Base-by-base conservation (phyloP, 2,113 vertebrate species). In the Percopsis transmontana region DNA sequence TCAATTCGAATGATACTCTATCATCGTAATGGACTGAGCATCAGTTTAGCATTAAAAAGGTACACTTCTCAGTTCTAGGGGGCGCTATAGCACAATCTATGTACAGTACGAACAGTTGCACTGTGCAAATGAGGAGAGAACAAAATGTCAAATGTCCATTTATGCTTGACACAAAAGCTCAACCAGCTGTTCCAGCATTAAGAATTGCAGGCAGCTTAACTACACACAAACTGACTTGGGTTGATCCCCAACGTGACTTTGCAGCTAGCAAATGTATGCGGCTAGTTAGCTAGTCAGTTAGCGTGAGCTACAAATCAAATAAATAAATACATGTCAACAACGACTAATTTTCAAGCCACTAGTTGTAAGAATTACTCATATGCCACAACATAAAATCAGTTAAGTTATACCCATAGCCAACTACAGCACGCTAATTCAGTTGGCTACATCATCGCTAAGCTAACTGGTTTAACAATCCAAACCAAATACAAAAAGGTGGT, bases 381-480 rank as follows among this genome's bases (percentile, higher is more conserved):
- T 20, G 12, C 1, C 48, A 20, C 27, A 33, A 33, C 27, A 33
- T 33, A 33, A 4, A 33, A 33, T 33, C 27, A 33, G 8, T 7
- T 7, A 33, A 33, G 8, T 33, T 6, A 33, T 33, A 33, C 27
- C 27, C 5, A 33, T 33, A 33, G 27, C 27, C 8, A 33, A 6
- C 27, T 48, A n/a, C 16, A 48, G 3, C n/a, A 8, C 15, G 16
- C 45, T 48, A 45, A n/a, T 48, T n/a, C 15, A 48, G 45, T 7
- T n/a, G 15, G n/a, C 10, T 15, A 42, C 14, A 18, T 76, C 64
- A 61, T 53, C 42, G 27, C 40, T 38, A 51, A 3, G 74, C 70
- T 75, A 70, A 45, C 33, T 19, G 20, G 24, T 5, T 40, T 79
- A 77, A 21, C 68, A 68, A 15, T 8, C 45, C 45, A 33, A 33